These are phyloP conservation scores for Zootermopsis nevadensis DNA, from an alignment of 2,888 invertebrate species.

Conservation along the genomic window DNA sequence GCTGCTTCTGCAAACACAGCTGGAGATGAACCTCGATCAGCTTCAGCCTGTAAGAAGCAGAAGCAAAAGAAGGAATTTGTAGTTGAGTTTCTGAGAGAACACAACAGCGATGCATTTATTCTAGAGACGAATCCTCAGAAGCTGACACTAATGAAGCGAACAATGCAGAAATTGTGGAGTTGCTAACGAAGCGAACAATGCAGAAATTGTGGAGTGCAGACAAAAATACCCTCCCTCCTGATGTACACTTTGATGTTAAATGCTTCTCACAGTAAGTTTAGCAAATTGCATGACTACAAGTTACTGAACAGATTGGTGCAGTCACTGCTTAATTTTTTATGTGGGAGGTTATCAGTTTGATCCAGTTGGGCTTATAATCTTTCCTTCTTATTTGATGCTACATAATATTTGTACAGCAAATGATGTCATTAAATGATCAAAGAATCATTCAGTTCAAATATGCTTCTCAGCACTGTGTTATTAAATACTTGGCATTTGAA, in stretches of 20 bases:
- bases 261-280: conserved; percentile 25
- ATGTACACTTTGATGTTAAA: not conserved
- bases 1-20: not conserved
- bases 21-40: not conserved
- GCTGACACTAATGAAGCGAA: conserved; percentile 1
- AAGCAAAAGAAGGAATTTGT: conserved; percentile 12
- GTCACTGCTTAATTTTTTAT: no score
- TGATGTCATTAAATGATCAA: no score
- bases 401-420: no score
- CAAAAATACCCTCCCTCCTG: not conserved
- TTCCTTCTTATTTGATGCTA: no score
- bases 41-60: not conserved
- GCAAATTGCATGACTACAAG: no score
- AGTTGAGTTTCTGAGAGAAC: not conserved
- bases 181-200: conserved; percentile 3
- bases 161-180: conserved; percentile 13
- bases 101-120: not conserved
- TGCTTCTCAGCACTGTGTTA: no score
- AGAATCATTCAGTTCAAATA: no score
- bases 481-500: no score
- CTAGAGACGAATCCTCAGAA: not conserved
- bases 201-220: conserved; percentile 14
- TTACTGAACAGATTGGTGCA: no score
- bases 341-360: no score
- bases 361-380: no score